A percentile compares a stretch with the other conserved stretches of the same genome.
Evolutionary conservation across 2,888 invertebrate genomes (phyloP).

Genomic region (Andricus curvator): DNA sequence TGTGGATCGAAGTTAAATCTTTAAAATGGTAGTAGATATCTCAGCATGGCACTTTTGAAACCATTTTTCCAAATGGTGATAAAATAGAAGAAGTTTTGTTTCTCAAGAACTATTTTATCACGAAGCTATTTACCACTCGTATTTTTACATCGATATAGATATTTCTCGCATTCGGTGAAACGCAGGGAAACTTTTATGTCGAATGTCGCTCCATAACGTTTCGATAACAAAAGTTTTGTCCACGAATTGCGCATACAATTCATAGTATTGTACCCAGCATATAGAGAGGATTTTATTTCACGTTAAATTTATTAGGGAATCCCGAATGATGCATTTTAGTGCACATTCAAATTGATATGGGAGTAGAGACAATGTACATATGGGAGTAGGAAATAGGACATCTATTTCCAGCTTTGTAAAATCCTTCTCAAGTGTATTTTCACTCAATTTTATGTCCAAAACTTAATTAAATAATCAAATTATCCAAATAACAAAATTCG

Average conservation of each 20-base stretch:
- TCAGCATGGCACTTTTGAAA: neutral
- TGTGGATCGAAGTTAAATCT: neutral
- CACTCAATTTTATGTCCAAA: neutral
- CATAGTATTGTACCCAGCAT: neutral
- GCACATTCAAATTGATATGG: neutral
- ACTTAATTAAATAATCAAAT: too few species aligned
- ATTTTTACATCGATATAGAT: slow-evolving; percentile 23
- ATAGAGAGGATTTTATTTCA: slow-evolving; percentile 23
- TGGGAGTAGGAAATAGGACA: neutral
- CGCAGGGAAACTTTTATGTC: slow-evolving; percentile 32
- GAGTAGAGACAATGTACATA: slow-evolving; percentile 4
- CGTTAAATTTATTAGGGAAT: slow-evolving; percentile 30
- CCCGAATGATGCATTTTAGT: slow-evolving; percentile 36
- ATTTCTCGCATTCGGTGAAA: slow-evolving; percentile 12
- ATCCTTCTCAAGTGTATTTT: neutral
- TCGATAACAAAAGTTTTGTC: slow-evolving; percentile 32
- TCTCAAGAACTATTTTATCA: neutral
- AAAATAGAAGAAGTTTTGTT: neutral
- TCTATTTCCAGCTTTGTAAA: neutral
- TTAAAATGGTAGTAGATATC: neutral
- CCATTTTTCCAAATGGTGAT: slow-evolving; percentile 9
- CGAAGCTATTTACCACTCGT: slow-evolving; percentile 12
- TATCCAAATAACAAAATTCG: too few species aligned
- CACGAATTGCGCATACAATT: slow-evolving; percentile 19
- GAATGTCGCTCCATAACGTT: slow-evolving; percentile 32